Evolutionary conservation across 2,797 vertebrate species (phyloP), one percentile per base, ranked within the genome.

Genomic region (Cirrhinus mrigala): DNA sequence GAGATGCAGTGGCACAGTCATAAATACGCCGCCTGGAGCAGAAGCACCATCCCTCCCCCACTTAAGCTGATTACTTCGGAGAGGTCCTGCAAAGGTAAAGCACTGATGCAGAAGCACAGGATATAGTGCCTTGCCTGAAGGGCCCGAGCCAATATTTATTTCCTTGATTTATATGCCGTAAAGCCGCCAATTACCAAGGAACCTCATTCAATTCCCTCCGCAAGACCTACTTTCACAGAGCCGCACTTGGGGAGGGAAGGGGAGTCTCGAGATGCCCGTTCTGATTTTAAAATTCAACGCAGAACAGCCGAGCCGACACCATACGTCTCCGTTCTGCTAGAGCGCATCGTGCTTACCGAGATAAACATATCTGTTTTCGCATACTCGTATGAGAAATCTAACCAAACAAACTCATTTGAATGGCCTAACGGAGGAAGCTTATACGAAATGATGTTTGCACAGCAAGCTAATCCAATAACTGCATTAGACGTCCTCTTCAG

Each of bases 101-200:
- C 87, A 90, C 89, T 84, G 82, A 87, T 87, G 89, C 85, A 50
- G 86, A 85, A 71, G 24, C 82, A 89, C 87, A 87, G 76, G 88
- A 89, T 90, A 87, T 90, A 90, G 91, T 84, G 89, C 89, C 58
- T 29, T 89, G 88, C 91, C 93, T 81, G 75, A 90, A 92, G 93
- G 89, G 85, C 71, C 88, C 81, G 73, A 92, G 92, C 90, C 92
- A 91, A 92, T 92, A 92, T 94, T 94, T 92, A 94, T 94, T 95
- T 94, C 92, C 92, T 90, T 94, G 94, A 95, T 94, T 94, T 94
- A 94, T 94, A 92, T 91, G 90, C 91, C 85, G 85, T 91, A 92
- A 91, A 92, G 79, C 84, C 89, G 89, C 90, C 92, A 94, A 93
- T 95, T 93, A 93, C 92, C 90, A 90, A 92, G 89, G 48, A 91